phyloP scores from a whole-genome alignment of 53 echinoderm and acorn worm species.

The Astropecten irregularis region DNA sequence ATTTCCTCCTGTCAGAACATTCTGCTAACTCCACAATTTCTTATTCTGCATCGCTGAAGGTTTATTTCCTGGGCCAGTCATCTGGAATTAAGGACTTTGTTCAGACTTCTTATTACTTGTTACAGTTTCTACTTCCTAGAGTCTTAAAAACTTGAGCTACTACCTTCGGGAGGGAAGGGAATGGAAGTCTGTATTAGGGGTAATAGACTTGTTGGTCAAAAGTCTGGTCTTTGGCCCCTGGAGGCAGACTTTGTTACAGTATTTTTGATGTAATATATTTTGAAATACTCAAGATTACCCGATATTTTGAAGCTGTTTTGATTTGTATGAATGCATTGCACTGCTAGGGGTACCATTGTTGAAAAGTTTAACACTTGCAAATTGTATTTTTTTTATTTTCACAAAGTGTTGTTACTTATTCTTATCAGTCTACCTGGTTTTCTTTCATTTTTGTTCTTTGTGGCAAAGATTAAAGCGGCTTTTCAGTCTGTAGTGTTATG shows the following conservation, averaged over 20 bases:
- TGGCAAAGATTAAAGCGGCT: no score
- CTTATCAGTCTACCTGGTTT: no score
- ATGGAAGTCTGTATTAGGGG: neutral
- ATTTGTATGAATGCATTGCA: no score
- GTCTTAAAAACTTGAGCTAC: no score
- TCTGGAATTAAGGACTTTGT: no score
- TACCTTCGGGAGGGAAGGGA: neutral
- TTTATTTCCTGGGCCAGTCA: neutral
- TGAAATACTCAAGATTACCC: no score
- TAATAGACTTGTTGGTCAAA: neutral
- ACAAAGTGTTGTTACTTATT: no score
- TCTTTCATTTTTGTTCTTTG: no score
- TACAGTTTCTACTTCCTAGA: neutral
- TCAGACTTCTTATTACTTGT: neutral
- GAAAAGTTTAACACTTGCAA: neutral
- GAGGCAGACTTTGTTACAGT: neutral
- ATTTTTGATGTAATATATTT: neutral
- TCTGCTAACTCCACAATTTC: neutral
- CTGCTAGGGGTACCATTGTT: conserved; percentile 2
- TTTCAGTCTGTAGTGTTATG: no score
- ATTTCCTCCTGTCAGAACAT: neutral
- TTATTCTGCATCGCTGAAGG: neutral
- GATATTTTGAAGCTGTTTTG: no score
- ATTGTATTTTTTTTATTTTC: neutral
- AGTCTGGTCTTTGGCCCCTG: neutral